These are phyloP conservation scores for Sminthurinus signatus DNA, from an alignment of 1,140 invertebrate species.

Conservation along the genomic window DNA sequence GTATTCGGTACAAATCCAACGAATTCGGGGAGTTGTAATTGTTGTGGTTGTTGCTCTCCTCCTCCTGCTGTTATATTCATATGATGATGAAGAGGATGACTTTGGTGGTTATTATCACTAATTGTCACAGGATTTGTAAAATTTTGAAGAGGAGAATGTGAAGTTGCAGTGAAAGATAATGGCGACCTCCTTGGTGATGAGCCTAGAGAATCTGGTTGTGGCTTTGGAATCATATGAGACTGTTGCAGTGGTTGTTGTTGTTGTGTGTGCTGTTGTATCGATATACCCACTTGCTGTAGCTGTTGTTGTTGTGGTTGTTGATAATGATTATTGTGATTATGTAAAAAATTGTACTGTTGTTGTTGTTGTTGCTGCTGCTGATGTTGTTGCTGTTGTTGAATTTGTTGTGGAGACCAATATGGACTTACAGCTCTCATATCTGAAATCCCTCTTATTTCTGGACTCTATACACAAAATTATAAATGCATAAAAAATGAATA, in stretches of 20 bases:
- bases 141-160: background rate
- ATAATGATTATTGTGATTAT: too few species aligned
- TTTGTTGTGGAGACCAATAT: constrained; percentile 3
- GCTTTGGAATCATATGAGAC: background rate
- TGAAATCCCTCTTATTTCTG: constrained; percentile 9
- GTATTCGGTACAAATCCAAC: constrained; percentile 4
- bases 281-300: background rate
- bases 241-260: background rate
- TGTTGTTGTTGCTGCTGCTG: background rate
- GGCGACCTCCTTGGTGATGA: constrained; percentile 8
- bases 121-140: constrained; percentile 1
- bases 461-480: constrained; percentile 14
- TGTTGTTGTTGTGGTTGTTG: too few species aligned
- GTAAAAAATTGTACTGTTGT: too few species aligned
- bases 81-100: background rate
- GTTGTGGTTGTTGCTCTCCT: background rate
- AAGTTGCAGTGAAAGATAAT: background rate
- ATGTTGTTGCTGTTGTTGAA: too few species aligned
- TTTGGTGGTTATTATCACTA: constrained; percentile 15
- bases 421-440: constrained; percentile 14
- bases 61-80: constrained; percentile 1
- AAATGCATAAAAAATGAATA: background rate
- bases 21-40: background rate
- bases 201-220: constrained; percentile 1
- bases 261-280: background rate